These are phyloP conservation scores for Lepidochrysops patricia DNA, from an alignment of 2,888 invertebrate genomes.

Conservation along the genomic window DNA sequence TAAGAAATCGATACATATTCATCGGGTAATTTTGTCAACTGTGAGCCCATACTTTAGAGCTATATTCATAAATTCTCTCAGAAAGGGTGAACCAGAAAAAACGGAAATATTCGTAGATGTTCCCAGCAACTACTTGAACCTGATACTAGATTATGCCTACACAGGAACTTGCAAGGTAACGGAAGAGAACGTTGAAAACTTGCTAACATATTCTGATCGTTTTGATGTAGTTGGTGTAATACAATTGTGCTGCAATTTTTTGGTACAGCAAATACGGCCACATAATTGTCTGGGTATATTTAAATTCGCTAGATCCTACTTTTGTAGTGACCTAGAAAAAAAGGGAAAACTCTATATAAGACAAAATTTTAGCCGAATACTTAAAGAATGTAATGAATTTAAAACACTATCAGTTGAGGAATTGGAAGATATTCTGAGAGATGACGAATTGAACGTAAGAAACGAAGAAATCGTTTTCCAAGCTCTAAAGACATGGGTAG, in stretches of 20 bases:
- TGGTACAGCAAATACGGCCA: conserved; percentile 76
- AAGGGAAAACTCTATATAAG: conserved; percentile 75
- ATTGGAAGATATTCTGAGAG: conserved; percentile 76
- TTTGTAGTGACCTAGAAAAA: conserved; percentile 79
- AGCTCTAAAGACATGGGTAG: conserved; percentile 82
- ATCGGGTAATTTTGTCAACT: conserved; percentile 81
- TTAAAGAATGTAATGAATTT: conserved; percentile 78
- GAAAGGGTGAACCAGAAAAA: conserved; percentile 75
- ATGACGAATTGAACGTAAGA: conserved; percentile 82
- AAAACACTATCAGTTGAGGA: conserved; percentile 75
- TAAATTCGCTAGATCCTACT: conserved; percentile 80
- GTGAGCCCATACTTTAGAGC: conserved; percentile 84
- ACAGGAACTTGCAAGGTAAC: conserved; percentile 79
- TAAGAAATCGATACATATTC: conserved; percentile 76
- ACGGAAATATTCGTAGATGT: conserved; percentile 76
- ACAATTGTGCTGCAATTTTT: conserved; percentile 79
- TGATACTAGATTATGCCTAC: conserved; percentile 84
- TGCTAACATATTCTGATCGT: conserved; percentile 81
- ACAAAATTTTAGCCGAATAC: conserved; percentile 75
- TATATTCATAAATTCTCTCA: conserved; percentile 80
- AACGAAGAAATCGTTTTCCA: conserved; percentile 84
- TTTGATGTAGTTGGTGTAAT: conserved; percentile 83
- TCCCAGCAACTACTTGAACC: conserved; percentile 74
- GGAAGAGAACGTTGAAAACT: conserved; percentile 78
- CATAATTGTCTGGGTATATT: conserved; percentile 83